These are phyloP conservation scores for Koerneria pararmatus DNA, from an alignment of 2,888 invertebrate species.

Conservation along the genomic window DNA sequence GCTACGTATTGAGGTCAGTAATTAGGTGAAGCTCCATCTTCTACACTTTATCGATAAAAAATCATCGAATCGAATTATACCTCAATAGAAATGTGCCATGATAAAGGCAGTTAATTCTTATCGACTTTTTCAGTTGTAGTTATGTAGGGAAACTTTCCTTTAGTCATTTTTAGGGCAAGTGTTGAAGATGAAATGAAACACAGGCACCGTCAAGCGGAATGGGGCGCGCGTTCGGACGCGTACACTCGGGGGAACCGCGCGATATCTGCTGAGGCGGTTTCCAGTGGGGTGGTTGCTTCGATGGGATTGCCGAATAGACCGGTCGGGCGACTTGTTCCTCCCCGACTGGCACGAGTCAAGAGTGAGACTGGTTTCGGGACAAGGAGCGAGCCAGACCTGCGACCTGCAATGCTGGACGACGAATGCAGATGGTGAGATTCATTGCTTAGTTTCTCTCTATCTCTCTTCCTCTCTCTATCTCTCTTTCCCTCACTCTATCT, in stretches of 20 bases:
- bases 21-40: conserved; percentile 2
- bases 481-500: no score
- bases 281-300: conserved; percentile 17
- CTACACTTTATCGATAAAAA: no score
- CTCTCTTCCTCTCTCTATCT: no score
- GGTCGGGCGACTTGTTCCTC: conserved; percentile 35
- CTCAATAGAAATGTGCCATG: no score
- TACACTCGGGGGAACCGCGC: conserved; percentile 18
- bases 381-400: conserved; percentile 54
- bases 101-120: no score
- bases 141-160: no score
- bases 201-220: conserved; percentile 23
- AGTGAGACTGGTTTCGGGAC: conserved; percentile 55
- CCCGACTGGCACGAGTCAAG: conserved; percentile 50
- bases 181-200: no score
- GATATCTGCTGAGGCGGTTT: conserved; percentile 19
- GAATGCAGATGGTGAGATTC: conserved; percentile 34
- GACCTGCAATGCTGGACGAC: conserved; percentile 44
- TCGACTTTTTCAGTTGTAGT: no score
- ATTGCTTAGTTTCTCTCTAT: no score
- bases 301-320: neutral
- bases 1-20: conserved; percentile 39
- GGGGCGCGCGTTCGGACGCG: conserved; percentile 17
- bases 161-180: no score
- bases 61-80: no score